Evolutionary conservation across 2,888 invertebrate species (phyloP).

Genomic region (Aethes cnicana): DNA sequence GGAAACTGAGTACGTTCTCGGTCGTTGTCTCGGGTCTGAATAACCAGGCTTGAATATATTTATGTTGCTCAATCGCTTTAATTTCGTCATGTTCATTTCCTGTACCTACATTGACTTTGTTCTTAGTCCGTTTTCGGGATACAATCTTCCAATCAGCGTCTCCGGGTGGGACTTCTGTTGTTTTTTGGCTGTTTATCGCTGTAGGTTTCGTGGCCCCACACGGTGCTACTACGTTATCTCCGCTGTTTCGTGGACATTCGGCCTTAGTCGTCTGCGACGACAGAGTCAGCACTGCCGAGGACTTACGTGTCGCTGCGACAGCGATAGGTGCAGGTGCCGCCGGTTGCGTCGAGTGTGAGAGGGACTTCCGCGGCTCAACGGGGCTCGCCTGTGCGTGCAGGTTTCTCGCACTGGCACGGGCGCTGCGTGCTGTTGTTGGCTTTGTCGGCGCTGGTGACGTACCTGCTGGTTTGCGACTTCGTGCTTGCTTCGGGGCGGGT

Average conservation of each 20-base stretch:
- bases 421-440: background rate
- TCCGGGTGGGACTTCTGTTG: too few species aligned
- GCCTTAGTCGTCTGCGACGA: too few species aligned
- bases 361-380: background rate
- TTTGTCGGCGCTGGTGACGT: background rate
- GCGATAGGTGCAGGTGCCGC: background rate
- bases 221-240: too few species aligned
- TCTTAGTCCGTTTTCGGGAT: too few species aligned
- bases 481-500: background rate
- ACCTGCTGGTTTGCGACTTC: background rate
- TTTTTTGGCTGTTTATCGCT: too few species aligned
- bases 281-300: too few species aligned
- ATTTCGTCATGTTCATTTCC: background rate
- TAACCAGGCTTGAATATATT: conserved; percentile 6
- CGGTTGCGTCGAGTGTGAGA: background rate
- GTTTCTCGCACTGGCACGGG: background rate
- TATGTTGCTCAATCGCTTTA: background rate
- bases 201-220: too few species aligned
- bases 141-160: too few species aligned
- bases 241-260: too few species aligned
- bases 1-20: conserved; percentile 1
- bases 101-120: too few species aligned
- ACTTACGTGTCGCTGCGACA: too few species aligned
- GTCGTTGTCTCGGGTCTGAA: conserved; percentile 1
- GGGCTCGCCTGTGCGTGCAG: background rate